Conservation (phyloP, 2,113 vertebrate genomes). For the Equus przewalskii region DNA sequence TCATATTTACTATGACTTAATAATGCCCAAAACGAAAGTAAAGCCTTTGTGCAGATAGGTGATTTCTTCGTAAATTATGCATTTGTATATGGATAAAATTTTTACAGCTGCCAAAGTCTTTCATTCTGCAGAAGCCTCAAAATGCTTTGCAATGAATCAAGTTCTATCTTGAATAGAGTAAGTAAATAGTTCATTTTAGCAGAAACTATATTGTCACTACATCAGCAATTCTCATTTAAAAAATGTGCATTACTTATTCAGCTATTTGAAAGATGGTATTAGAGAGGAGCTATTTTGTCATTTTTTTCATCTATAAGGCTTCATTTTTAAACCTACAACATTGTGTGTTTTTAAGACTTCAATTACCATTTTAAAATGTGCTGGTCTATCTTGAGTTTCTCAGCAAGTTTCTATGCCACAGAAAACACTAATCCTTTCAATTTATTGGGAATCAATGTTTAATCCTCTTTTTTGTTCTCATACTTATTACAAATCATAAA, state of each 20-base stretch:
- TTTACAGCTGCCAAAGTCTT: slow-evolving; percentile 80
- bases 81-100: slow-evolving; percentile 73
- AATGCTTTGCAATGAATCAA: slow-evolving; percentile 80
- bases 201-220: slow-evolving; percentile 69
- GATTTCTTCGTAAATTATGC: slow-evolving; percentile 80
- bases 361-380: slow-evolving; percentile 68
- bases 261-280: slow-evolving; percentile 78
- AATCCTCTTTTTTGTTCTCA: slow-evolving; percentile 63
- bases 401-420: slow-evolving; percentile 58
- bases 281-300: slow-evolving; percentile 72
- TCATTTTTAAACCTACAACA: slow-evolving; percentile 54
- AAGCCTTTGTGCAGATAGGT: slow-evolving; percentile 68
- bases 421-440: slow-evolving; percentile 66
- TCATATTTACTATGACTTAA: neutral
- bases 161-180: slow-evolving; percentile 70
- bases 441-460: slow-evolving; percentile 76
- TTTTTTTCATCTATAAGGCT: slow-evolving; percentile 60
- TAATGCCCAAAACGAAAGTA: neutral
- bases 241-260: slow-evolving; percentile 84
- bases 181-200: slow-evolving; percentile 80
- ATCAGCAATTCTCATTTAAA: slow-evolving; percentile 83
- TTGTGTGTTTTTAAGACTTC: slow-evolving; percentile 66
- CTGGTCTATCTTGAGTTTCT: slow-evolving; percentile 63
- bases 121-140: slow-evolving; percentile 82
- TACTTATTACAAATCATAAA: slow-evolving; percentile 70